Base-by-base conservation (phyloP, 2,888 invertebrate species). In the Smittia aterrima region DNA sequence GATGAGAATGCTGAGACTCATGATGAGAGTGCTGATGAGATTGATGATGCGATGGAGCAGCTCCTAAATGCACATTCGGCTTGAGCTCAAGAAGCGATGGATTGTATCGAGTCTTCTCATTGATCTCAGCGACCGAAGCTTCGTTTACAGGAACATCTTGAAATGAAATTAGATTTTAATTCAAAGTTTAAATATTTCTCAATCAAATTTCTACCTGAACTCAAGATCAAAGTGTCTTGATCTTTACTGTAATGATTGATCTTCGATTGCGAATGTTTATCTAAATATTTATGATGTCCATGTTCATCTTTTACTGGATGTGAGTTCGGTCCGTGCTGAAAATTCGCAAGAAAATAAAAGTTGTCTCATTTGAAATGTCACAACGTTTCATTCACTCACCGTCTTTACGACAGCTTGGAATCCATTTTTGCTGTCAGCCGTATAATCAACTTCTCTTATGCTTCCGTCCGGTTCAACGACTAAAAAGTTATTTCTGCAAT, bases 401-500 rank as follows among this genome's bases (percentile, higher is more conserved):
- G 83, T 83, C 77, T 86, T 86, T 0, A 86, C 86, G 2, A 86
- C 82, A 0, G 86, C 86, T 78, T 86, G 85, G 77, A 87, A 86
- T 1, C 86, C 86, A 74, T 81, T 81, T 75, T 85, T 83, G 25
- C 83, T 82, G 77, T 86, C 86, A 0, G 86, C 86, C 1, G 86
- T 86, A 75, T 87, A 87, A 75, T 86, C 84, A 1, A 87, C 87
- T 0, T 84, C 83, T 67, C 87, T 82, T 75, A 58, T 58, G 2
- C 4, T 6, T 66, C 90, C 90, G 78, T 89, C 90, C 41, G 89
- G 87, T 80, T 90, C 89, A 67, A 90, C 79, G 20, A 90, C 83
- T 77, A 89, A 89, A 66, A 62, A 62, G 18, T 24, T 7, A 24
- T 11, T 62, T 22, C 3, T 20, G 22, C 13, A 13, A 62, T 22